phyloP scores from a whole-genome alignment of 2,797 vertebrate genomes.

The Decapterus maruadsi region DNA sequence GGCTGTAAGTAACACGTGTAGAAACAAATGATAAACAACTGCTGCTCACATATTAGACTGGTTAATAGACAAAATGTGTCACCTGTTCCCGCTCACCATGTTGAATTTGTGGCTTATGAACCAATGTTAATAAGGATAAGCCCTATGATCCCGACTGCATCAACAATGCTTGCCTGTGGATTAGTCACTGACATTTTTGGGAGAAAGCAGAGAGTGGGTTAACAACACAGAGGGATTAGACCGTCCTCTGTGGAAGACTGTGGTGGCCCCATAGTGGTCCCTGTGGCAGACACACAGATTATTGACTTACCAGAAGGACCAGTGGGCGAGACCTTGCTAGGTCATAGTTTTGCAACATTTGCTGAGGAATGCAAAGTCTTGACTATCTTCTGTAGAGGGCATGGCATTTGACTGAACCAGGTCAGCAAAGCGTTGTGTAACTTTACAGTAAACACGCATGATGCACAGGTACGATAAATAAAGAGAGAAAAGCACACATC shows the following conservation, averaged over 20 bases:
- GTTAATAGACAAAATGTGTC: slow-evolving; percentile 51
- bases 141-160: slow-evolving; percentile 71
- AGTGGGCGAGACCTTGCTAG: slow-evolving; percentile 20
- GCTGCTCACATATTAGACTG: not conserved
- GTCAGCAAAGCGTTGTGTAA: not conserved
- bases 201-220: slow-evolving; percentile 69
- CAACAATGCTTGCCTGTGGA: slow-evolving; percentile 70
- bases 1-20: not conserved
- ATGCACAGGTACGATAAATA: not conserved
- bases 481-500: not conserved
- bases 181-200: slow-evolving; percentile 74
- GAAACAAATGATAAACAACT: not conserved
- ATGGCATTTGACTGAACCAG: slow-evolving; percentile 11
- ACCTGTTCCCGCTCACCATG: slow-evolving; percentile 55
- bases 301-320: slow-evolving; percentile 34
- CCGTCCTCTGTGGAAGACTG: slow-evolving; percentile 45
- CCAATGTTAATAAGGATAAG: slow-evolving; percentile 71
- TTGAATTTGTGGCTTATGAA: slow-evolving; percentile 60
- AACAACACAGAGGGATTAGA: slow-evolving; percentile 73
- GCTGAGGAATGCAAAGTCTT: slow-evolving; percentile 10
- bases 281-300: slow-evolving; percentile 40
- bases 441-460: slow-evolving; percentile 1
- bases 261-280: slow-evolving; percentile 28
- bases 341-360: slow-evolving; percentile 43
- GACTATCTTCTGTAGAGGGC: slow-evolving; percentile 11